A percentile compares a stretch with the other conserved stretches of the same genome.
Conservation (phyloP, 2,888 invertebrate species). For the Gonocerus acuteangulatus region DNA sequence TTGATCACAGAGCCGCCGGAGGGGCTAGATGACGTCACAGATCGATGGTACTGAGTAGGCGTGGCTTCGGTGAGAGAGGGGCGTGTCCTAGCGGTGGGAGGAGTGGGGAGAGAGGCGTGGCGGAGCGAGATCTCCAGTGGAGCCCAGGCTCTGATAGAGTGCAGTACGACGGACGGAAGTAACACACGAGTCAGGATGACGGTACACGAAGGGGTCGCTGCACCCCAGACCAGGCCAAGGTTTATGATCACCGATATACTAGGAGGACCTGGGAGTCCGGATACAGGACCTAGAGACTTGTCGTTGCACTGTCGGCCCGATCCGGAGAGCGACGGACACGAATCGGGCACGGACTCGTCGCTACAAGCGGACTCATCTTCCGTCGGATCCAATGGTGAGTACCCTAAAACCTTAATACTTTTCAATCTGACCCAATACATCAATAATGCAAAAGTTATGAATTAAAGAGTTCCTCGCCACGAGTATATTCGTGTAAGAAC, state of each 20-base stretch:
- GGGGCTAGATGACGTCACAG: constrained; percentile 18
- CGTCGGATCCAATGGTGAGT: constrained; percentile 51
- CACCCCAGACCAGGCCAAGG: constrained; percentile 60
- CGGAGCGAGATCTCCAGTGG: constrained; percentile 5
- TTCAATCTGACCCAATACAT: too few species aligned
- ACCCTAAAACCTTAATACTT: too few species aligned
- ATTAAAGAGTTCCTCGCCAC: too few species aligned
- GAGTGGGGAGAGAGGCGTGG: constrained; percentile 22
- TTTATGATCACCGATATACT: constrained; percentile 89
- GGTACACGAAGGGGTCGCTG: constrained; percentile 44
- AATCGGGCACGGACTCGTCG: constrained; percentile 50
- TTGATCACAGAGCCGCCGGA: constrained; percentile 30
- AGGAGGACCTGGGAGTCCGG: constrained; percentile 48
- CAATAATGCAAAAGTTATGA: too few species aligned
- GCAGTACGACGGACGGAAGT: constrained; percentile 3
- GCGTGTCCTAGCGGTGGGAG: constrained; percentile 22
- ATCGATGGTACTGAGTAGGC: constrained; percentile 21
- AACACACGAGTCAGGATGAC: constrained; percentile 30
- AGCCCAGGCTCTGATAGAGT: constrained; percentile 6
- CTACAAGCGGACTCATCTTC: constrained; percentile 49
- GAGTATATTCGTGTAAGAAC: too few species aligned
- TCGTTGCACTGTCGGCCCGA: constrained; percentile 46
- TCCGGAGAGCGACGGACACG: constrained; percentile 51
- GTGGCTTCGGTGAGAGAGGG: constrained; percentile 20
- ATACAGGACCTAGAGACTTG: constrained; percentile 50